These are phyloP conservation scores for Scarus forsteni DNA, from an alignment of 2,797 vertebrate species.

Conservation along the genomic window DNA sequence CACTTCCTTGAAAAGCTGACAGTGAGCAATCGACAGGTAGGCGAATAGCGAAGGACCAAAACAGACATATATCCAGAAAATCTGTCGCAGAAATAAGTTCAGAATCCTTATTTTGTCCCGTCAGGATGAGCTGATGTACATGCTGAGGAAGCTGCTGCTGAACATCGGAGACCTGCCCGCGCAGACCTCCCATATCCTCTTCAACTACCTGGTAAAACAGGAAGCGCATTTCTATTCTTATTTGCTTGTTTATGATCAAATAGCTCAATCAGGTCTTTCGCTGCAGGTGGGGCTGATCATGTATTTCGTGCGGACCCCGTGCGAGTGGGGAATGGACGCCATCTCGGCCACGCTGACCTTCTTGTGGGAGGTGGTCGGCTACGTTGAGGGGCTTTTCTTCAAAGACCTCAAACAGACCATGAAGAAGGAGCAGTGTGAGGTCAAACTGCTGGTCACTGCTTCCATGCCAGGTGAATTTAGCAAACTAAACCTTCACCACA, in stretches of 20 bases:
- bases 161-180: conserved; percentile 99
- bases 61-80: not conserved
- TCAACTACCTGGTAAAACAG: conserved; percentile 96
- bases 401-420: conserved; percentile 99
- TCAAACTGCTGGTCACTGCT: conserved; percentile 97
- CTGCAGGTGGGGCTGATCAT: conserved; percentile 96
- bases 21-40: conserved; percentile 97
- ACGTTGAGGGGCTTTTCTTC: conserved; percentile 98
- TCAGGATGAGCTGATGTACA: conserved; percentile 98
- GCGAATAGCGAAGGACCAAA: not conserved
- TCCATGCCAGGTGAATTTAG: conserved; percentile 93
- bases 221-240: not conserved
- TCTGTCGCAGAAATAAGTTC: too few relatives aligned
- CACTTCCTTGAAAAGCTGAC: conserved; percentile 98
- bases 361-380: conserved; percentile 98
- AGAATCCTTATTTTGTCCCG: not conserved
- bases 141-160: conserved; percentile 96
- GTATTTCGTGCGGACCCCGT: conserved; percentile 98
- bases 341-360: conserved; percentile 98
- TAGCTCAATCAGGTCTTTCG: not conserved
- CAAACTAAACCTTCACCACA: too few relatives aligned
- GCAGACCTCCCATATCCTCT: conserved; percentile 98
- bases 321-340: conserved; percentile 99
- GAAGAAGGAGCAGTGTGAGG: conserved; percentile 99
- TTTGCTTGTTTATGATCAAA: not conserved